Conservation (phyloP, 2,888 invertebrate genomes). For the Physocephala rufipes region DNA sequence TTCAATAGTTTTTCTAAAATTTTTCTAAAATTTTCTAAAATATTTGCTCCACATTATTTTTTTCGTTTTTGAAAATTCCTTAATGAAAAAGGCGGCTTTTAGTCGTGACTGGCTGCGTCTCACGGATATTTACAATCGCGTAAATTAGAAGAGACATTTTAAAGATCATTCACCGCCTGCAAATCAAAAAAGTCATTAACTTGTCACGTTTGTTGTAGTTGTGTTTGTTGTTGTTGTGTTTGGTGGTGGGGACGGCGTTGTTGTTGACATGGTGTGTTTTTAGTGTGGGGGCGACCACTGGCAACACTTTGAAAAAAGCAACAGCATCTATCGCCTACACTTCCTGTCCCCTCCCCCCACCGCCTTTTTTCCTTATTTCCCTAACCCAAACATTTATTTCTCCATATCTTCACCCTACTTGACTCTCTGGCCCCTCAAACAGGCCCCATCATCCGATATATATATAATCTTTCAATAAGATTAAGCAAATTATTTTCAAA, state of each 20-base stretch:
- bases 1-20: too few relatives aligned
- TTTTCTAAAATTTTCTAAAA: background rate
- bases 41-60: too few relatives aligned
- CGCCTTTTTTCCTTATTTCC: too few relatives aligned
- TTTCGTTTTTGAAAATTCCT: background rate
- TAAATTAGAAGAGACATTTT: background rate
- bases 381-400: too few relatives aligned
- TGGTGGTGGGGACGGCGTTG: conserved; percentile 3
- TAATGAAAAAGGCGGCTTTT: background rate
- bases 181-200: conserved; percentile 10
- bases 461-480: background rate
- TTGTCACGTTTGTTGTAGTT: background rate
- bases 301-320: conserved; percentile 18
- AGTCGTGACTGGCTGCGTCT: background rate
- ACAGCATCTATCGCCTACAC: too few relatives aligned
- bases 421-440: too few relatives aligned
- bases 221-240: background rate
- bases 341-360: conserved; percentile 34
- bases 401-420: too few relatives aligned
- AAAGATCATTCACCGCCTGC: background rate
- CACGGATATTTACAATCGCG: background rate
- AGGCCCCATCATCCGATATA: too few relatives aligned
- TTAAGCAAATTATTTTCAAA: conserved; percentile 36
- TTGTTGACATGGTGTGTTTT: too few relatives aligned
- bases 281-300: background rate